phyloP scores from a whole-genome alignment of 2,113 vertebrate genomes.

The Nibea coibor region DNA sequence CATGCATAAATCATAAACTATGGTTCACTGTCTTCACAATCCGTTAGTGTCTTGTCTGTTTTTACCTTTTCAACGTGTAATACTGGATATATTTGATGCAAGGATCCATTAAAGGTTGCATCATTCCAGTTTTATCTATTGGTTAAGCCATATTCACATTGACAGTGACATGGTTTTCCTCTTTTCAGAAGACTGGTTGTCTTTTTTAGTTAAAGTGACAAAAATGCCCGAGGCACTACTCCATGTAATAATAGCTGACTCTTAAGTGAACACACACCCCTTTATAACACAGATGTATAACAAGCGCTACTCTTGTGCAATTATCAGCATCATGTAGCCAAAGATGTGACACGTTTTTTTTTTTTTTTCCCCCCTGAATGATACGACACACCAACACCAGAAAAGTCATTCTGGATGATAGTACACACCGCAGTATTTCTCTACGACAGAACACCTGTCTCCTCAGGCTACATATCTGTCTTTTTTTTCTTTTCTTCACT shows the following conservation, averaged over 20 bases:
- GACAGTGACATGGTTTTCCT: slow-evolving; percentile 76
- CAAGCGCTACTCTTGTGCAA: slow-evolving; percentile 30
- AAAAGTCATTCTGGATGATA: slow-evolving; percentile 1
- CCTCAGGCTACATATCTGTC: neutral
- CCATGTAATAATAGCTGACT: slow-evolving; percentile 40
- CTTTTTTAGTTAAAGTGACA: slow-evolving; percentile 64
- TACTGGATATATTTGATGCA: slow-evolving; percentile 33
- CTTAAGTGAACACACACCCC: slow-evolving; percentile 37
- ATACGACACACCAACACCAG: neutral
- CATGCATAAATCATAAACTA: slow-evolving; percentile 39
- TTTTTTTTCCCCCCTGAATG: neutral
- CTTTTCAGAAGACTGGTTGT: slow-evolving; percentile 58
- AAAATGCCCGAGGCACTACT: slow-evolving; percentile 42
- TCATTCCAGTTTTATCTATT: slow-evolving; percentile 27
- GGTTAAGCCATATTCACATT: slow-evolving; percentile 46
- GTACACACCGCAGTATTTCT: neutral
- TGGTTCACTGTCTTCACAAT: slow-evolving; percentile 25
- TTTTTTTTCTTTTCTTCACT: neutral
- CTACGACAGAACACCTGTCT: neutral
- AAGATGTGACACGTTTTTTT: slow-evolving; percentile 29
- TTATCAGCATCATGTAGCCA: slow-evolving; percentile 35
- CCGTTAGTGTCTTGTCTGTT: slow-evolving; percentile 19
- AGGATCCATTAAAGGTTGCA: slow-evolving; percentile 61
- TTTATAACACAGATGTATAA: slow-evolving; percentile 53
- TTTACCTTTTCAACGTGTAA: slow-evolving; percentile 33